A percentile compares a stretch with the other conserved stretches of the same genome.
These are phyloP conservation scores for Rhagologus leucostigma DNA, from an alignment of 2,113 vertebrate genomes.

Conservation along the genomic window DNA sequence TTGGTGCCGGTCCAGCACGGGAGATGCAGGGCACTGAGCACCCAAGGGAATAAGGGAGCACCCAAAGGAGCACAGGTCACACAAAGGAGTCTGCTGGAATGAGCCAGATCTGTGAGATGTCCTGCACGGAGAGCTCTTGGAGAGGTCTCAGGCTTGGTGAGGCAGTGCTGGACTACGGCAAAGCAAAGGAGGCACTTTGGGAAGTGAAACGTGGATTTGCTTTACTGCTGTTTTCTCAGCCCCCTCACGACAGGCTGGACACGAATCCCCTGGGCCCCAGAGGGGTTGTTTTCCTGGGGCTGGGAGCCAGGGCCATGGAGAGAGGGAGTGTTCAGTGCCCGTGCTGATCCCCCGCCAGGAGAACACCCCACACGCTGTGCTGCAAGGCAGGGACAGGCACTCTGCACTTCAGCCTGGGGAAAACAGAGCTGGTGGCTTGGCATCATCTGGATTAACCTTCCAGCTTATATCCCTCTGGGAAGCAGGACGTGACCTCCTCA, in stretches of 20 bases:
- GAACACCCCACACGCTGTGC: neutral
- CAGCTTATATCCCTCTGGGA: neutral
- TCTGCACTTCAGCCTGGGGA: neutral
- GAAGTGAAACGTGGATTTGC: neutral
- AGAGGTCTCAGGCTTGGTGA: neutral
- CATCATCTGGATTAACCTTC: neutral
- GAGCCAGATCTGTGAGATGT: neutral
- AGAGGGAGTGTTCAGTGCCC: neutral
- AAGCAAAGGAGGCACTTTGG: neutral
- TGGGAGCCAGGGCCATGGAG: neutral
- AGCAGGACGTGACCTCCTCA: slow-evolving; percentile 7
- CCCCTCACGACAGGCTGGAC: neutral
- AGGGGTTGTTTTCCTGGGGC: neutral
- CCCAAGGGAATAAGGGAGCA: neutral
- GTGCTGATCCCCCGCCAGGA: accelerated
- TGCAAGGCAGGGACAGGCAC: neutral
- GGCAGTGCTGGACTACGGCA: neutral
- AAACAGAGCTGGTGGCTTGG: neutral
- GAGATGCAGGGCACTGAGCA: neutral
- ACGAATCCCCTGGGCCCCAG: accelerated
- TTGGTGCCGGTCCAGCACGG: accelerated
- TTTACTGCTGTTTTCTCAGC: neutral
- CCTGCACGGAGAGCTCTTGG: neutral
- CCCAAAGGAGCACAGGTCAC: neutral
- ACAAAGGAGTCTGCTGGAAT: neutral